Conservation (phyloP, 1,140 invertebrate genomes). For the Planococcus citri region DNA sequence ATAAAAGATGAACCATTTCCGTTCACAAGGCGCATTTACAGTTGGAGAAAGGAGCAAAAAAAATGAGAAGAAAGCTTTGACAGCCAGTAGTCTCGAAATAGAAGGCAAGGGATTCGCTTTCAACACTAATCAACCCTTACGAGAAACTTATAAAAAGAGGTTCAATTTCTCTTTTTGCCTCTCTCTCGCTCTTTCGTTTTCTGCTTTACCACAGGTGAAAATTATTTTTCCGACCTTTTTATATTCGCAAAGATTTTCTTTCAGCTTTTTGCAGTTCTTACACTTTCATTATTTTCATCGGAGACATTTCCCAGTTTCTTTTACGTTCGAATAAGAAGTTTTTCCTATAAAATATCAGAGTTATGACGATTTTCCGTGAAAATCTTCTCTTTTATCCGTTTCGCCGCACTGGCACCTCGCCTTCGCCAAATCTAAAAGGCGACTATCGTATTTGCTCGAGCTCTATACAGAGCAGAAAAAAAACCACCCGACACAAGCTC, state of each 20-base stretch:
- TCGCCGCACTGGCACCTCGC: background rate
- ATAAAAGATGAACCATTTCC: background rate
- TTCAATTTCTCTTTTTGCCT: constrained; percentile 13
- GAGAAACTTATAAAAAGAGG: constrained; percentile 14
- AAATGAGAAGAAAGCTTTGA: background rate
- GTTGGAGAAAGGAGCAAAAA: background rate
- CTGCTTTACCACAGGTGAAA: constrained; percentile 18
- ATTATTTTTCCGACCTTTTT: constrained; percentile 17
- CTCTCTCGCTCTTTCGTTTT: no score
- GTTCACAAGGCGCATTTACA: background rate
- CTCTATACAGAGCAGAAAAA: no score
- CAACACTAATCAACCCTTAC: constrained; percentile 19
- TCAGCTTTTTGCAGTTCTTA: background rate
- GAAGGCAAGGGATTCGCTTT: background rate
- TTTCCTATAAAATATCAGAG: constrained; percentile 1
- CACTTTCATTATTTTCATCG: constrained; percentile 7
- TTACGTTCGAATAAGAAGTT: constrained; percentile 3
- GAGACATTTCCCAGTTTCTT: background rate
- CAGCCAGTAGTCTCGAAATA: background rate
- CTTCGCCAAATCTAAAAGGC: background rate
- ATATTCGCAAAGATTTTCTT: constrained; percentile 3
- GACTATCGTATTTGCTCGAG: background rate
- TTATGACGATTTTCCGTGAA: background rate
- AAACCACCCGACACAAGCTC: no score
- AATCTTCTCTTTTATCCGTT: constrained; percentile 1